These are phyloP conservation scores for Enteromius mattozi DNA, from an alignment of 2,797 vertebrate genomes.

Conservation along the genomic window DNA sequence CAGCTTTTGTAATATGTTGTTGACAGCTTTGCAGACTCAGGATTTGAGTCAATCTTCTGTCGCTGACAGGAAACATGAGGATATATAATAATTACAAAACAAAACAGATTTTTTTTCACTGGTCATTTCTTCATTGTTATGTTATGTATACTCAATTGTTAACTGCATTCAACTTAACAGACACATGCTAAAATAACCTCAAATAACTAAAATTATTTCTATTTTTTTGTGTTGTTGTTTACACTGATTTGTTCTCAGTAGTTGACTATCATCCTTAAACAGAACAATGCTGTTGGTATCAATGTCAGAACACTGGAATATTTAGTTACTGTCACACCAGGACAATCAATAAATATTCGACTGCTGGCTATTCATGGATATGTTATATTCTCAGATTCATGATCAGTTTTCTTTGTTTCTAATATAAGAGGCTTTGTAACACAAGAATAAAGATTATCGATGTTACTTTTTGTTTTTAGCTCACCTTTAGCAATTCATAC, in stretches of 20 bases:
- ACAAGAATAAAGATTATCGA: not conserved
- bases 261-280: not conserved
- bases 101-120: not conserved
- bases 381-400: constrained; percentile 53
- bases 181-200: not conserved
- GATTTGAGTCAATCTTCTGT: not conserved
- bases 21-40: not conserved
- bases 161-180: not conserved
- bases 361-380: constrained; percentile 41
- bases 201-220: not conserved
- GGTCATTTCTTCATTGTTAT: not conserved
- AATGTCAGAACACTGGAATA: constrained; percentile 42
- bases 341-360: constrained; percentile 50
- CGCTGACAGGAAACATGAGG: not conserved
- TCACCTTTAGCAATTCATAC: not conserved
- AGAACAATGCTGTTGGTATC: not conserved
- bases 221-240: not conserved
- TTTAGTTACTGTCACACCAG: constrained; percentile 57
- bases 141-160: not conserved
- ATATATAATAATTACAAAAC: not conserved
- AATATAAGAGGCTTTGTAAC: not conserved
- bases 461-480: not conserved
- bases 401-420: not conserved
- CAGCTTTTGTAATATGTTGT: not conserved
- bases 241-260: not conserved